Conservation (phyloP, 1,140 invertebrate species). For the Vanessa atalanta region DNA sequence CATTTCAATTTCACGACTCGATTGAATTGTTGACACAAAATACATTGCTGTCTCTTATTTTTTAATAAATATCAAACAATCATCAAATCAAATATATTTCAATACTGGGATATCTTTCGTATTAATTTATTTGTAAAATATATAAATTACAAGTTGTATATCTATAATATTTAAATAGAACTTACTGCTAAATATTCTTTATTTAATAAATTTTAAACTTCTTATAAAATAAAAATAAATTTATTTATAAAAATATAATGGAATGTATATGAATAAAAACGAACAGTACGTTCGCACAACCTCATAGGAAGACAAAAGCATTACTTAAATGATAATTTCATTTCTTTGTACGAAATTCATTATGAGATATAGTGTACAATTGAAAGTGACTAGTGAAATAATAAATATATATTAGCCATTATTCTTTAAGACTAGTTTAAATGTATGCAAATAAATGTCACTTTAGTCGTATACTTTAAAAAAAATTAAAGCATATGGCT, state of each 20-base stretch:
- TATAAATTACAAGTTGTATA: constrained; percentile 24
- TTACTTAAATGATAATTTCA: neutral
- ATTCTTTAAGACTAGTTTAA: neutral
- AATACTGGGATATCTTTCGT: constrained; percentile 4
- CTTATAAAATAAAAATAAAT: neutral
- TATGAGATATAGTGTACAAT: neutral
- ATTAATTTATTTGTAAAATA: constrained; percentile 26
- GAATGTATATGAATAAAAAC: constrained; percentile 30
- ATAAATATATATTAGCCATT: neutral
- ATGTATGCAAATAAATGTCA: neutral
- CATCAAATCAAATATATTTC: constrained; percentile 1
- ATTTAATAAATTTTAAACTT: constrained; percentile 3
- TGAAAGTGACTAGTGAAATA: constrained; percentile 14
- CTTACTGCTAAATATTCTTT: neutral
- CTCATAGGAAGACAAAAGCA: constrained; percentile 12
- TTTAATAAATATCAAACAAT: constrained; percentile 1
- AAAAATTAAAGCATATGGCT: neutral
- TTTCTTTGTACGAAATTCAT: constrained; percentile 12
- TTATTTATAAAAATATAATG: constrained; percentile 23
- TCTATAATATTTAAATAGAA: constrained; percentile 3
- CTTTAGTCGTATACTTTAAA: neutral
- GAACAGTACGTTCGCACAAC: constrained; percentile 15
- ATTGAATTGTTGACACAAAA: too few relatives aligned
- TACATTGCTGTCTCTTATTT: too few relatives aligned
- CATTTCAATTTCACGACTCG: too few relatives aligned